Conservation (phyloP, 2,888 invertebrate genomes). For the Calameuta filiformis region DNA sequence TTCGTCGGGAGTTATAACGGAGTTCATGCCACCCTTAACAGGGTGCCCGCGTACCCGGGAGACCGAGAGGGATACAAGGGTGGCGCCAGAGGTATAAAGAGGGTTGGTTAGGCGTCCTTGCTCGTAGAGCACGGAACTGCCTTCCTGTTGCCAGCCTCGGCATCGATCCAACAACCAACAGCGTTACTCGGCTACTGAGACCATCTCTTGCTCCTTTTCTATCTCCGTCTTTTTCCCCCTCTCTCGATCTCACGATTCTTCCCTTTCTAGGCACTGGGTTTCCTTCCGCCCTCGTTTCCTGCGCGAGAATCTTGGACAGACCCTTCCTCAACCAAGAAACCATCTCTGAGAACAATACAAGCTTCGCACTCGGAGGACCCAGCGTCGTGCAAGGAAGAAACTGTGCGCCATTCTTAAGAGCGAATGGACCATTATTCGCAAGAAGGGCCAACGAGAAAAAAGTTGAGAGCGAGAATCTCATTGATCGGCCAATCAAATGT, state of each 20-base stretch:
- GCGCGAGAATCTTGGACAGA: neutral
- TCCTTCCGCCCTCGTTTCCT: neutral
- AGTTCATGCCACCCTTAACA: constrained; percentile 24
- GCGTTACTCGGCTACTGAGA: constrained; percentile 37
- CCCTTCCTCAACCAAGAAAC: neutral
- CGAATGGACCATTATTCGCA: neutral
- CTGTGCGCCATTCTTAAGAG: neutral
- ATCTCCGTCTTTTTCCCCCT: constrained; percentile 14
- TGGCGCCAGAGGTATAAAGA: constrained; percentile 21
- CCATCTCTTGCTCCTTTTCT: constrained; percentile 24
- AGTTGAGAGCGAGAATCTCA: neutral
- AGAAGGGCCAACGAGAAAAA: neutral
- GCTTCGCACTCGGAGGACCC: neutral
- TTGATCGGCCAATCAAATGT: neutral
- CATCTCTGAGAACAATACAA: neutral
- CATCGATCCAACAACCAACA: constrained; percentile 59
- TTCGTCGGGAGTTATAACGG: constrained; percentile 28
- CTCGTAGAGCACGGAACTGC: constrained; percentile 25
- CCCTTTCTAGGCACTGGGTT: neutral
- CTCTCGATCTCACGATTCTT: neutral
- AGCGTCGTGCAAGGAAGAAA: neutral
- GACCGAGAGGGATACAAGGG: neutral
- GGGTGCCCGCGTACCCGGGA: neutral
- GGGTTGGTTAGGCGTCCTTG: constrained; percentile 24
- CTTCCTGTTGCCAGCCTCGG: constrained; percentile 56